Base-by-base conservation (phyloP, 2,797 vertebrate genomes). In the Valencia hispanica region DNA sequence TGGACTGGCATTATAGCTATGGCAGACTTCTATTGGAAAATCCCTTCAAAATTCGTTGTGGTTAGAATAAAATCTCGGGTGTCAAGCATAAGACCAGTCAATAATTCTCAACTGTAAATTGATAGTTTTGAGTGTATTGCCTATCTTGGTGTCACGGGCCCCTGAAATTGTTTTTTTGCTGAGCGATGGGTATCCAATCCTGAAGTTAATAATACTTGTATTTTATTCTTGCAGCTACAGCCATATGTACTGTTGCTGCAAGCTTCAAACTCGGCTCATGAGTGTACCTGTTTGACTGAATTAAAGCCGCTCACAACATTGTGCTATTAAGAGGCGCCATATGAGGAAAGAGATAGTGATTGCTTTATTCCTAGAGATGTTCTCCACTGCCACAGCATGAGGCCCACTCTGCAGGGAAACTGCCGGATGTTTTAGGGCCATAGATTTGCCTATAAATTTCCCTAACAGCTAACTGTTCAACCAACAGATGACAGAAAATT, bases 21-120 rank as follows among this genome's bases (percentile, higher is more conserved):
- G 65, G 85, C 79, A 87, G 85, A 88, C 85, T 83, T 88, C 84
- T 90, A 86, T 87, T 92, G 87, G 85, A 92, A 92, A 91, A 90
- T 85, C 86, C 87, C 82, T 59, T 86, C 81, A 82, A 87, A 92
- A 89, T 88, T 87, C n/a, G 63, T 82, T 84, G 82, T 80, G 87
- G 88, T 91, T 89, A 85, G 80, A 89, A 91, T 89, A 89, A 90
- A 89, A 87, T 88, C 86, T 75, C 22, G 7, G n/a, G 83, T 84
- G 85, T 91, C 81, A 77, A 87, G 88, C 82, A 81, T 69, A 79
- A 72, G 79, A 72, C 71, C 43, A 50, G 76, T 91, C 85, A 91
- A 90, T 92, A 86, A 91, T 91, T 86, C 72, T 85, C 77, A 68
- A 66, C 82, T 82, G 83, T 79, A 88, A 91, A 93, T 91, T 89